A percentile compares a stretch with the other conserved stretches of the same genome.
Evolutionary conservation across 2,113 vertebrate species (phyloP).

Genomic region (Paramormyrops kingsleyae): DNA sequence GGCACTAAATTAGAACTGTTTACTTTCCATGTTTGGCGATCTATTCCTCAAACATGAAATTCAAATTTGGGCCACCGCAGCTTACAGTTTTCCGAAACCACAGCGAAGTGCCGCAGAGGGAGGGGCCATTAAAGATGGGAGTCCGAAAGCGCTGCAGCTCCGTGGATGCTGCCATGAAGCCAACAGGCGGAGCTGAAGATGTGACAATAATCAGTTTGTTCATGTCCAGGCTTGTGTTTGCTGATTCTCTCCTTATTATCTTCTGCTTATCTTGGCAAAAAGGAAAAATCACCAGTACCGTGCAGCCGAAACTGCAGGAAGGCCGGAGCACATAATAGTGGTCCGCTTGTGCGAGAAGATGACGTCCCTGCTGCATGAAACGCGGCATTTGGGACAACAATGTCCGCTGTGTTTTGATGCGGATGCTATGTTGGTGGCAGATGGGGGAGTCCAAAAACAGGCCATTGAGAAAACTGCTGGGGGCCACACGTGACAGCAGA

Average conservation of each 20-base stretch:
- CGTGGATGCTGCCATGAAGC: neutral
- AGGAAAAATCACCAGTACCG: neutral
- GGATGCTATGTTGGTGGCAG: neutral
- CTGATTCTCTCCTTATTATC: neutral
- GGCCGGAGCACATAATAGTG: neutral
- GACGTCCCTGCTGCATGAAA: neutral
- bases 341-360: neutral
- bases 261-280: neutral
- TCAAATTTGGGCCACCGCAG: neutral
- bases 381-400: neutral
- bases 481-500: neutral
- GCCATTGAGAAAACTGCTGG: constrained; percentile 7
- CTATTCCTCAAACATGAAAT: neutral
- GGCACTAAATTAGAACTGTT: neutral
- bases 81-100: neutral
- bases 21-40: neutral
- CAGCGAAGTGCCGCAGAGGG: neutral
- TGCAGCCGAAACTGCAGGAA: neutral
- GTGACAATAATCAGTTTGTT: neutral
- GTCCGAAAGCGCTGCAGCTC: neutral
- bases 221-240: neutral
- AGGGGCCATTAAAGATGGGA: neutral
- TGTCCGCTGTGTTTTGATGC: neutral
- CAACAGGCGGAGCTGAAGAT: neutral
- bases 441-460: neutral